phyloP scores from a whole-genome alignment of 2,113 vertebrate genomes.

The Hemichromis elongatus region DNA sequence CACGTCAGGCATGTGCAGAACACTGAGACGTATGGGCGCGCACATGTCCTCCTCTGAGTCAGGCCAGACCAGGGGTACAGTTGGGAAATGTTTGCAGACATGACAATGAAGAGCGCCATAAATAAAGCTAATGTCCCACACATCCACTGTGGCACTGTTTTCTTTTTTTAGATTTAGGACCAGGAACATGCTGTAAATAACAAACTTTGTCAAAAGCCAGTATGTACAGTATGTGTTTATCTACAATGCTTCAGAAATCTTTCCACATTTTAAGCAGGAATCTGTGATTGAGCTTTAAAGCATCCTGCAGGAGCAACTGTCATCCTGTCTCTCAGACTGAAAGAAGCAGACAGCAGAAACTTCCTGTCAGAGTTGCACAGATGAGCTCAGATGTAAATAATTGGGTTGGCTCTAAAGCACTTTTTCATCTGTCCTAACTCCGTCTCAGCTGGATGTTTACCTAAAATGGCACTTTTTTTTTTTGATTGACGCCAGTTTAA shows the following conservation, averaged over 20 bases:
- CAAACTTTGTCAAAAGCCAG: neutral
- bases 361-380: neutral
- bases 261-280: neutral
- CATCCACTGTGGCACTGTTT: neutral
- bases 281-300: neutral
- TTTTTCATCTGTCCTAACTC: neutral
- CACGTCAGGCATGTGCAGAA: neutral
- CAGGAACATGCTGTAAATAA: neutral
- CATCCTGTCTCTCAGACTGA: neutral
- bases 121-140: neutral
- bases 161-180: constrained; percentile 6
- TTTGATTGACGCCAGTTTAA: constrained; percentile 38
- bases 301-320: neutral
- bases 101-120: neutral
- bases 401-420: neutral
- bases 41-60: neutral
- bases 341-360: neutral
- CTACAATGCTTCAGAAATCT: neutral
- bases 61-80: neutral
- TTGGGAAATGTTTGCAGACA: neutral
- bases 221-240: neutral
- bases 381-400: constrained; percentile 9
- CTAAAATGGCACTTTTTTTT: neutral
- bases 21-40: neutral
- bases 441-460: constrained; percentile 6